Percentiles rank a stretch among this genome's conserved stretches.
Conservation (phyloP, 2,888 invertebrate genomes). For the Boloria euphrosyne region DNA sequence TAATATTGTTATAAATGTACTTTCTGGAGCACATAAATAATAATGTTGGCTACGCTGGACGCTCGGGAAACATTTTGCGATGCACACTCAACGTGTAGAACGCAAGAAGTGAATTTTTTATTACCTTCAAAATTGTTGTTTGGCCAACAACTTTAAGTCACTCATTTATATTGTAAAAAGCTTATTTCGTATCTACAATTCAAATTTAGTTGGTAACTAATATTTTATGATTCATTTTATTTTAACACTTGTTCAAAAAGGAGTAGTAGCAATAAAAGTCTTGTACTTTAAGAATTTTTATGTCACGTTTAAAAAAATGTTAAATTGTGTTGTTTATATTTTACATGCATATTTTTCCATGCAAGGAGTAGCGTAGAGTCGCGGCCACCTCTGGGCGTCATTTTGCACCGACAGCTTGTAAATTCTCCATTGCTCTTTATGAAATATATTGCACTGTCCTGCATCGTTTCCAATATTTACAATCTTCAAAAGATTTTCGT, state of each 20-base stretch:
- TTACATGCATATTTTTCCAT: slow-evolving; percentile 52
- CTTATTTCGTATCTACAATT: background rate
- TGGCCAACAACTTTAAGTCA: background rate
- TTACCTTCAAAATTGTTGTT: slow-evolving; percentile 6
- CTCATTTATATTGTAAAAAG: background rate
- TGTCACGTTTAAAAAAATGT: no score
- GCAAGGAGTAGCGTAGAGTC: slow-evolving; percentile 51
- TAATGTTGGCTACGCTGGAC: slow-evolving; percentile 69
- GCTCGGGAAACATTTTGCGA: slow-evolving; percentile 44
- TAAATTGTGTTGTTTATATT: slow-evolving; percentile 9
- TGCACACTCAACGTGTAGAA: slow-evolving; percentile 39
- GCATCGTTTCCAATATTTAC: slow-evolving; percentile 13
- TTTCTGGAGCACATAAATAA: slow-evolving; percentile 78
- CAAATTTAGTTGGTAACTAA: background rate
- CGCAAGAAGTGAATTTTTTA: slow-evolving; percentile 29
- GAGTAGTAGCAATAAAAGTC: no score
- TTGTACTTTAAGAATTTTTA: no score
- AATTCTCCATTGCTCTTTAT: slow-evolving; percentile 82
- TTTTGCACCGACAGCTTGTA: slow-evolving; percentile 80
- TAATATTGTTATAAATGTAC: slow-evolving; percentile 83
- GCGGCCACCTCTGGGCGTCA: slow-evolving; percentile 77
- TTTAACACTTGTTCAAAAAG: no score
- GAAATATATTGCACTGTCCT: slow-evolving; percentile 67
- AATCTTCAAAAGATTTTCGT: slow-evolving; percentile 9
- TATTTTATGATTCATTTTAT: background rate